These are phyloP conservation scores for Acrocephalus arundinaceus DNA, from an alignment of 2,113 vertebrate species.

Conservation along the genomic window DNA sequence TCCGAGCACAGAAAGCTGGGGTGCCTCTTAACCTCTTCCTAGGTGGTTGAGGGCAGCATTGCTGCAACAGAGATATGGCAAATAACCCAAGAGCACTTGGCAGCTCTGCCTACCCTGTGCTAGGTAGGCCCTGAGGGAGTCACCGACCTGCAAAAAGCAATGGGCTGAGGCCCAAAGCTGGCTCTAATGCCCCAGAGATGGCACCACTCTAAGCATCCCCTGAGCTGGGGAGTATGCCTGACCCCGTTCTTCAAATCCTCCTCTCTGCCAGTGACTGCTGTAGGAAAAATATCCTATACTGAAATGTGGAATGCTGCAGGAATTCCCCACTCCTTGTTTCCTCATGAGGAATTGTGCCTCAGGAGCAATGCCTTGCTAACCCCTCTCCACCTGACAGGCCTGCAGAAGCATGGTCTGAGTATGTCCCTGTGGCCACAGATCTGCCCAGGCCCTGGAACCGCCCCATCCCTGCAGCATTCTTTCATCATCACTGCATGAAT, in stretches of 20 bases:
- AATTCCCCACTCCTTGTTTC: neutral
- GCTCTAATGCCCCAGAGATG: neutral
- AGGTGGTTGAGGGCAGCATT: fast-evolving
- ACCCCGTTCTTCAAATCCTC: neutral
- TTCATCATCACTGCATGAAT: neutral
- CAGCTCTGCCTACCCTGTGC: neutral
- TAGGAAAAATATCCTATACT: neutral
- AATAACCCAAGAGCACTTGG: neutral
- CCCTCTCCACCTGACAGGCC: neutral
- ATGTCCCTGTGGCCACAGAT: fast-evolving
- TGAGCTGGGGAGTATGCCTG: neutral
- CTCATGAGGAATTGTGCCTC: neutral
- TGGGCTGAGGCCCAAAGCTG: fast-evolving
- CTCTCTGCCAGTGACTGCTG: neutral
- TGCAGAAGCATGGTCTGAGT: neutral
- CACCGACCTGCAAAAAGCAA: neutral
- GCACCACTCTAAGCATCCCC: neutral
- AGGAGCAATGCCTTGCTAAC: neutral
- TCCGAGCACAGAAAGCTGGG: neutral
- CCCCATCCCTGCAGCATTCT: neutral
- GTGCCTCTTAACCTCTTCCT: neutral
- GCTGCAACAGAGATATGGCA: neutral
- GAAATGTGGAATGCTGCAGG: neutral
- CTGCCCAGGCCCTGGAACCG: neutral
- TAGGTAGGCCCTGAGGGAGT: neutral